Evolutionary conservation across 2,888 invertebrate genomes (phyloP).

Genomic region (Callimorpha dominula): DNA sequence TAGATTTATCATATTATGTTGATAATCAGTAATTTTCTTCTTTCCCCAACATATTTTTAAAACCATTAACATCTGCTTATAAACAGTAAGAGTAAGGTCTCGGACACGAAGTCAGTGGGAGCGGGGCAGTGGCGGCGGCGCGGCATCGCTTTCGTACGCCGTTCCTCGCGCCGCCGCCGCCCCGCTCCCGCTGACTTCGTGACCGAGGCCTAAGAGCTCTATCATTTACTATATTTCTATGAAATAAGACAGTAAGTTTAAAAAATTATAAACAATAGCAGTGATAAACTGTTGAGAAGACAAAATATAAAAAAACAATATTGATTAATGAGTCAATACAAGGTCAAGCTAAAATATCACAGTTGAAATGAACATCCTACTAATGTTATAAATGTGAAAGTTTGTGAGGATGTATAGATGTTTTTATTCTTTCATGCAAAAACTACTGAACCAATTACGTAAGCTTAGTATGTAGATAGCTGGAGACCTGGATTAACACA

Average conservation of each 20-base stretch:
- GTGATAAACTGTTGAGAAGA: conserved; percentile 25
- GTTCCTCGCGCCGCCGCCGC: no score
- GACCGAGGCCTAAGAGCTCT: no score
- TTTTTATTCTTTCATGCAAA: no score
- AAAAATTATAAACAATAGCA: conserved; percentile 14
- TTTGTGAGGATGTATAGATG: no score
- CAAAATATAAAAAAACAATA: conserved; percentile 39
- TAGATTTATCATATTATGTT: background rate
- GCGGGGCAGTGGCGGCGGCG: no score
- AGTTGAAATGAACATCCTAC: conserved; percentile 18
- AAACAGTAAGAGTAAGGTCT: background rate
- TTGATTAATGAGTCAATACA: conserved; percentile 50
- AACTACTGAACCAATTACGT: no score
- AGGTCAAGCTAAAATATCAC: conserved; percentile 36
- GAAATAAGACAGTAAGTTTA: background rate
- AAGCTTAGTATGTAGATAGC: no score
- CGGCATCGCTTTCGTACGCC: no score
- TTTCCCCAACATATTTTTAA: background rate
- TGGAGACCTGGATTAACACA: no score
- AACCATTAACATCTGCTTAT: background rate
- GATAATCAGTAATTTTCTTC: background rate
- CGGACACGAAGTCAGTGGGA: no score
- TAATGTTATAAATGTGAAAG: background rate
- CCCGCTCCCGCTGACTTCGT: no score
- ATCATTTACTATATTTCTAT: background rate